Percentiles rank a stretch among this genome's conserved stretches.
Evolutionary conservation across 2,888 invertebrate genomes (phyloP).

Genomic region (Epicampocera succincta): DNA sequence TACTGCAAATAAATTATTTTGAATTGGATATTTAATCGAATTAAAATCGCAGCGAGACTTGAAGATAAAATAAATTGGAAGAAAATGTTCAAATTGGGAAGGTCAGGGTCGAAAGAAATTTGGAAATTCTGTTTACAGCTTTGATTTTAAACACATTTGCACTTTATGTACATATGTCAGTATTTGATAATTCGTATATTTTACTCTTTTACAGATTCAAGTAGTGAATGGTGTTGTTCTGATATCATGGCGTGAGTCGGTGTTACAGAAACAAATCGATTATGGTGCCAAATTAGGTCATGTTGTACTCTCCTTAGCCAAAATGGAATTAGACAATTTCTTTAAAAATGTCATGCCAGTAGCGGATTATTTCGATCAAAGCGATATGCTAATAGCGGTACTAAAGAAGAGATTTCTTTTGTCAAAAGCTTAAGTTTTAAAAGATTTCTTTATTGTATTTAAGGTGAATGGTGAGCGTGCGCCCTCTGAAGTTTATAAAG

Average conservation of each 20-base stretch:
- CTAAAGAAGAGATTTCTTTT: conserved; percentile 16
- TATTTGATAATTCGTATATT: background rate
- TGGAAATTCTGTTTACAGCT: no score
- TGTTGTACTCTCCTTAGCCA: conserved; percentile 88
- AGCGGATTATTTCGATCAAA: conserved; percentile 94
- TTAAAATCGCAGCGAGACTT: no score
- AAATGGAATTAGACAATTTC: conserved; percentile 94
- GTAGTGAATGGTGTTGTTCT: conserved; percentile 92
- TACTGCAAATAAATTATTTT: no score
- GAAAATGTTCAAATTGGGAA: no score
- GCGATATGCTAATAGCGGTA: conserved; percentile 89
- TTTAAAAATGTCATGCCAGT: conserved; percentile 94
- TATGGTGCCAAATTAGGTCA: conserved; percentile 94
- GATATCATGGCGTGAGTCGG: conserved; percentile 93
- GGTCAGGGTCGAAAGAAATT: no score
- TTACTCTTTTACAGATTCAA: conserved; percentile 86
- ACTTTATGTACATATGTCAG: no score
- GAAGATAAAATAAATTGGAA: no score
- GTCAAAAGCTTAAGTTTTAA: background rate
- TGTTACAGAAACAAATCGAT: conserved; percentile 93
- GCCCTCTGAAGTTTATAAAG: conserved; percentile 92
- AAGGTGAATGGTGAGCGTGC: conserved; percentile 94
- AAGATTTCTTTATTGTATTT: background rate
- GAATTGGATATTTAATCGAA: no score
- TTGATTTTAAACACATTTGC: no score